A percentile compares a stretch with the other conserved stretches of the same genome.
Evolutionary conservation across 2,113 vertebrate species (phyloP).

Genomic region (Recurvirostra avosetta): DNA sequence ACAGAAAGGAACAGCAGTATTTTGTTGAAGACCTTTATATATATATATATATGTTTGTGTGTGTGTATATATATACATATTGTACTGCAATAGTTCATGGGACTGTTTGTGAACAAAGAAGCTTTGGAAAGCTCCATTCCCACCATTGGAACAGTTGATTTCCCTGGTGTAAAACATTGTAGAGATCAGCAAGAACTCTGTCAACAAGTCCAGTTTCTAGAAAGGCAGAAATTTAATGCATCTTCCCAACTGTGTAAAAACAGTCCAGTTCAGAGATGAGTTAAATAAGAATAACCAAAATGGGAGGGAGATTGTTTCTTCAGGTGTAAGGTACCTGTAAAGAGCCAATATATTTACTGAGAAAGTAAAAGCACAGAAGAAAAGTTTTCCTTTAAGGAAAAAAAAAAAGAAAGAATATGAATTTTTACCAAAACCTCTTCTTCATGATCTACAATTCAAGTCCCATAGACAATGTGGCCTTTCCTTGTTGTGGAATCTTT

Average conservation of each 20-base stretch:
- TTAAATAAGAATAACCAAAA: background rate
- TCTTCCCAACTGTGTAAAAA: background rate
- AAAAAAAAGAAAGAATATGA: background rate
- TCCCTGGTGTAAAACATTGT: background rate
- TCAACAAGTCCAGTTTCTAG: background rate
- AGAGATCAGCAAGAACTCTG: background rate
- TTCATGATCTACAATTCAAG: background rate
- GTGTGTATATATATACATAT: accelerated
- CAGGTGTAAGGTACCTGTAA: background rate
- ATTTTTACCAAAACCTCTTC: background rate
- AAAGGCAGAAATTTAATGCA: background rate
- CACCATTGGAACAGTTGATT: background rate
- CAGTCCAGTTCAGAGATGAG: background rate
- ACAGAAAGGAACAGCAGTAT: background rate
- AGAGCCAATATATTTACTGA: background rate
- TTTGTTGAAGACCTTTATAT: background rate
- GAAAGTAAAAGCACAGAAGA: background rate
- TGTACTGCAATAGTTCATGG: background rate
- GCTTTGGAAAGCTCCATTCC: background rate
- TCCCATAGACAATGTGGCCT: background rate
- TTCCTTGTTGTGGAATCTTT: background rate
- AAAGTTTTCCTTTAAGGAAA: background rate
- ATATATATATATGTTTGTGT: accelerated
- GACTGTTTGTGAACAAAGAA: background rate
- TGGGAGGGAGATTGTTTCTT: background rate